These are phyloP conservation scores for Rhabditoides inermis DNA, from an alignment of 2,888 invertebrate genomes.

Conservation along the genomic window DNA sequence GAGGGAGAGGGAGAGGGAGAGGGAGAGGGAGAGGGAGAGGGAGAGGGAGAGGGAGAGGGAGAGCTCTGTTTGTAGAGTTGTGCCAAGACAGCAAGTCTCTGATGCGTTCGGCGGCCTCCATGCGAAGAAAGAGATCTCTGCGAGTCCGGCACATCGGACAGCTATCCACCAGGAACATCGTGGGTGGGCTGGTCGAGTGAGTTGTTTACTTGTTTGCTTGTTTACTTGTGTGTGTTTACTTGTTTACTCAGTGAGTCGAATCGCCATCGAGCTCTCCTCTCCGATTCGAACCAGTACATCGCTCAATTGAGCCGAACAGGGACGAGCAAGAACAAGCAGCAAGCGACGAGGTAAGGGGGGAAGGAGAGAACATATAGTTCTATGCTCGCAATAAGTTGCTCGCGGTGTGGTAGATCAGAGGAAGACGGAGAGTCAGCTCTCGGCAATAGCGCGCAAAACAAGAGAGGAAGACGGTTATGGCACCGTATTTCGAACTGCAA, in stretches of 20 bases:
- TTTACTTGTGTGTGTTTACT: neutral
- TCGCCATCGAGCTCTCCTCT: slow-evolving; percentile 45
- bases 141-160: slow-evolving; percentile 47
- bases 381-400: neutral
- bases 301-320: slow-evolving; percentile 27
- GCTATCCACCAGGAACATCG: slow-evolving; percentile 31
- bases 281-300: slow-evolving; percentile 48
- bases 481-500: too few species aligned
- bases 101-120: neutral
- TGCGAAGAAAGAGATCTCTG: slow-evolving; percentile 9
- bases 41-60: too few species aligned
- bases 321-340: slow-evolving; percentile 10
- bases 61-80: too few species aligned
- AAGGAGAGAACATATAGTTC: neutral
- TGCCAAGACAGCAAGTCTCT: too few species aligned
- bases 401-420: too few species aligned
- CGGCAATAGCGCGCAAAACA: too few species aligned
- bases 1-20: too few species aligned
- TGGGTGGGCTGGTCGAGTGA: slow-evolving; percentile 45
- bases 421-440: too few species aligned
- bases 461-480: too few species aligned
- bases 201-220: slow-evolving; percentile 2
- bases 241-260: slow-evolving; percentile 44
- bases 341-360: too few species aligned
- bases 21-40: too few species aligned